Evolutionary conservation across 1,140 invertebrate species (phyloP).

Genomic region (Asbolus verrucosus): DNA sequence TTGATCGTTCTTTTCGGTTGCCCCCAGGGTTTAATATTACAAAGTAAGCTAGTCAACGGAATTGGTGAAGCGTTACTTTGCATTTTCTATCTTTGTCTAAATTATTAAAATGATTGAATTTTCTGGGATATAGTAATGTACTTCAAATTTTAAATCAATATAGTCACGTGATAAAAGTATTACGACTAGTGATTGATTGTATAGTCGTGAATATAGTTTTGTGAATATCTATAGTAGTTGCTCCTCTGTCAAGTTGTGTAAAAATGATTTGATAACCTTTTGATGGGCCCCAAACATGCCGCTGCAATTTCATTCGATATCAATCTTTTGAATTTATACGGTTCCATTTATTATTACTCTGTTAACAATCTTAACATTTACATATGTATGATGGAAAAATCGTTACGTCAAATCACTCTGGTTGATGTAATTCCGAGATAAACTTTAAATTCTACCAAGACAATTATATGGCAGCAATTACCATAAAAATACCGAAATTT

Average conservation of each 20-base stretch:
- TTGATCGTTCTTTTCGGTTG: slow-evolving; percentile 27
- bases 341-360: slow-evolving; percentile 3
- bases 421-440: slow-evolving; percentile 7
- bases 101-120: too few relatives aligned
- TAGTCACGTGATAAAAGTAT: too few relatives aligned
- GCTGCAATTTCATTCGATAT: slow-evolving; percentile 20
- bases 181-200: too few relatives aligned
- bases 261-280: too few relatives aligned
- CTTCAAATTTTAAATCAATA: too few relatives aligned
- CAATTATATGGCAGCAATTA: slow-evolving; percentile 2
- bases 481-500: slow-evolving; percentile 9
- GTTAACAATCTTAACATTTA: slow-evolving; percentile 6
- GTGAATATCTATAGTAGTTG: too few relatives aligned
- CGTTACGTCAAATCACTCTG: slow-evolving; percentile 3
- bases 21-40: slow-evolving; percentile 37
- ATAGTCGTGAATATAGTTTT: too few relatives aligned
- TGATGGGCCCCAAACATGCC: too few relatives aligned
- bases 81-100: slow-evolving; percentile 17
- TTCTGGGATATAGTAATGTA: too few relatives aligned
- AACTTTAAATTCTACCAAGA: slow-evolving; percentile 1
- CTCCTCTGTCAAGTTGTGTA: too few relatives aligned
- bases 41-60: slow-evolving; percentile 23
- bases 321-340: background rate
- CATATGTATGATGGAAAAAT: slow-evolving; percentile 20
- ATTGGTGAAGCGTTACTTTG: slow-evolving; percentile 28